Evolutionary conservation across 2,888 invertebrate species (phyloP), one percentile per base, ranked within the genome.

Genomic region (Blomia tropicalis): DNA sequence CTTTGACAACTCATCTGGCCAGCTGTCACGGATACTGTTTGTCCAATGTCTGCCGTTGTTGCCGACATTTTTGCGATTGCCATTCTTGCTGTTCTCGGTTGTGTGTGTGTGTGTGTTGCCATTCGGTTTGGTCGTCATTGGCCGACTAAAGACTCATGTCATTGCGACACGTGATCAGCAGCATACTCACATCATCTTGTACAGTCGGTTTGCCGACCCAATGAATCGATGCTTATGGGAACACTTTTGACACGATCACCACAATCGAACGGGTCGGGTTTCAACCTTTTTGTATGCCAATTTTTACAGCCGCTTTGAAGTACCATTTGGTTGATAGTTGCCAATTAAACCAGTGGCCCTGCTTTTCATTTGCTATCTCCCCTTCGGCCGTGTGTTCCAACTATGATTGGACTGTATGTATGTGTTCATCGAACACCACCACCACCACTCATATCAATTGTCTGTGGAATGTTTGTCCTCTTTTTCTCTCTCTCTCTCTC

Each of bases 361-460:
- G 36, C 36, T 47, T 47, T 47, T 22, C n/a, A 41, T n/a, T 41
- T 14, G 14, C 41, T 41, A n/a, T 41, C 41, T 14, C 41, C 41
- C 41, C 41, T 41, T 17, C 22, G 22, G 7, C 22, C 51, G 7
- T 47, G 5, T 47, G 51, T 47, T 47, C 51, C 51, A 47, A 47
- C n/a, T 47, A 47, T 27, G 7, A 17, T n/a, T n/a, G n/a, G n/a
- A n/a, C n/a, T n/a, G n/a, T n/a, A n/a, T n/a, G n/a, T n/a, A n/a
- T n/a, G n/a, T n/a, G n/a, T n/a, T n/a, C n/a, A n/a, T n/a, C n/a
- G n/a, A n/a, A n/a, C n/a, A n/a, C n/a, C n/a, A n/a, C n/a, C n/a
- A n/a, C 41, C 41, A n/a, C 41, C 51, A 47, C 7, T 47, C 51
- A 11, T 47, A 47, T 47, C 51, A n/a, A 47, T 47, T 19, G 51